Evolutionary conservation across 2,888 invertebrate genomes (phyloP).

Genomic region (Flexamia atlantica): DNA sequence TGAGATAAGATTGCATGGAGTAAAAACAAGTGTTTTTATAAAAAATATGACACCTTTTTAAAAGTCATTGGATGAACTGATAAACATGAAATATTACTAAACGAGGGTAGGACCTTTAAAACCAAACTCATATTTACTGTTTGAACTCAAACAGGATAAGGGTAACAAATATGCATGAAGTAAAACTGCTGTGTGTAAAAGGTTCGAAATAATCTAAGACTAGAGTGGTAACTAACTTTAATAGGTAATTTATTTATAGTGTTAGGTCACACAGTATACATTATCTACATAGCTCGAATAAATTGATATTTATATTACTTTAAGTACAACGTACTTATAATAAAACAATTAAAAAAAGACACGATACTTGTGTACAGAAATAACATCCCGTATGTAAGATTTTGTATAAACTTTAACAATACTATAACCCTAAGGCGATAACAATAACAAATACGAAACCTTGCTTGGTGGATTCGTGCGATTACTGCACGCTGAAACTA

Average conservation of each 20-base stretch:
- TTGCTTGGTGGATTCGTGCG: slow-evolving; percentile 64
- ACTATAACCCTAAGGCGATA: slow-evolving; percentile 65
- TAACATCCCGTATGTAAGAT: slow-evolving; percentile 65
- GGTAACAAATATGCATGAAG: not conserved
- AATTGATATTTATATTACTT: slow-evolving; percentile 64
- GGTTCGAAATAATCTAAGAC: slow-evolving; percentile 3
- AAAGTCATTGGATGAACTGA: too few relatives aligned
- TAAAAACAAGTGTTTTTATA: too few relatives aligned
- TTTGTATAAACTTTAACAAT: slow-evolving; percentile 66
- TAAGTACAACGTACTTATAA: slow-evolving; percentile 63
- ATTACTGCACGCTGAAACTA: slow-evolving; percentile 39
- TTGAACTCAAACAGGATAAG: not conserved
- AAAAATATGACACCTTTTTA: too few relatives aligned
- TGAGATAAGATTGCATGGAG: too few relatives aligned
- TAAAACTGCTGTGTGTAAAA: not conserved
- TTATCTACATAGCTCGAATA: slow-evolving; percentile 65
- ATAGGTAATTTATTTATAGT: slow-evolving; percentile 64
- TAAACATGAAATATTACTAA: too few relatives aligned
- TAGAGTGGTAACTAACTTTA: slow-evolving; percentile 63
- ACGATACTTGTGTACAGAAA: slow-evolving; percentile 62
- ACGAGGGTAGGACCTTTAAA: too few relatives aligned
- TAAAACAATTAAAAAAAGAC: slow-evolving; percentile 65
- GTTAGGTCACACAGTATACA: slow-evolving; percentile 66
- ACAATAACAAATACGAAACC: slow-evolving; percentile 66
- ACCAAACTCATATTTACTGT: too few relatives aligned